phyloP scores from a whole-genome alignment of 1,140 invertebrate species.

The Halesus radiatus region DNA sequence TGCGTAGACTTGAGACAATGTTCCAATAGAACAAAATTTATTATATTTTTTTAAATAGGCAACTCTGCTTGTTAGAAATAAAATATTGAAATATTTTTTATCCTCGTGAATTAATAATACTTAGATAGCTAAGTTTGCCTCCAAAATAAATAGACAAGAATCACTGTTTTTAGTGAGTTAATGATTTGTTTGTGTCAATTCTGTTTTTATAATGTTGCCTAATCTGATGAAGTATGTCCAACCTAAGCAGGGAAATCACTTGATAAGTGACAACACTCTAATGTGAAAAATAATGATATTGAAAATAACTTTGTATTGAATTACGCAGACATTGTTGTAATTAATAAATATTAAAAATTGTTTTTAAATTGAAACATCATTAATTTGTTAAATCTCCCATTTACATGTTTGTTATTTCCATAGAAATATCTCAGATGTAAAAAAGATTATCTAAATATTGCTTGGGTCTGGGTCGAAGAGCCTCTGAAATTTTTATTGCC shows the following conservation, averaged over 20 bases:
- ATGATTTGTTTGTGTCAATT: too few relatives aligned
- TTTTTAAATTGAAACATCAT: conserved; percentile 26
- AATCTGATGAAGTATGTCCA: conserved; percentile 18
- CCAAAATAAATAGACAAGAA: neutral
- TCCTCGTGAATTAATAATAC: too few relatives aligned
- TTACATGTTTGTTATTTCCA: neutral
- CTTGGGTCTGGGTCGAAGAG: too few relatives aligned
- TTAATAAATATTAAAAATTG: conserved; percentile 31
- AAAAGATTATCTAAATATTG: too few relatives aligned
- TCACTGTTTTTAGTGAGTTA: neutral
- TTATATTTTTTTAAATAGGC: neutral
- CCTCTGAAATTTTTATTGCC: too few relatives aligned
- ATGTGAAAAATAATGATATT: conserved; percentile 23
- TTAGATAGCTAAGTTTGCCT: too few relatives aligned
- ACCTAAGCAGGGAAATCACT: conserved; percentile 3
- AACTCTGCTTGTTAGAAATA: neutral
- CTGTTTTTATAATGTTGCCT: neutral
- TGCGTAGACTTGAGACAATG: neutral
- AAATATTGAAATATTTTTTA: neutral
- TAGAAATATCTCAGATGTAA: too few relatives aligned
- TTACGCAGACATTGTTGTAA: conserved; percentile 27
- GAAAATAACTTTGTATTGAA: conserved; percentile 34
- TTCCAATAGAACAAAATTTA: neutral
- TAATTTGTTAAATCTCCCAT: neutral
- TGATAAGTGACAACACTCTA: neutral